Base-by-base conservation (phyloP, 2,797 vertebrate species). In the Coracias cyanogaster region DNA sequence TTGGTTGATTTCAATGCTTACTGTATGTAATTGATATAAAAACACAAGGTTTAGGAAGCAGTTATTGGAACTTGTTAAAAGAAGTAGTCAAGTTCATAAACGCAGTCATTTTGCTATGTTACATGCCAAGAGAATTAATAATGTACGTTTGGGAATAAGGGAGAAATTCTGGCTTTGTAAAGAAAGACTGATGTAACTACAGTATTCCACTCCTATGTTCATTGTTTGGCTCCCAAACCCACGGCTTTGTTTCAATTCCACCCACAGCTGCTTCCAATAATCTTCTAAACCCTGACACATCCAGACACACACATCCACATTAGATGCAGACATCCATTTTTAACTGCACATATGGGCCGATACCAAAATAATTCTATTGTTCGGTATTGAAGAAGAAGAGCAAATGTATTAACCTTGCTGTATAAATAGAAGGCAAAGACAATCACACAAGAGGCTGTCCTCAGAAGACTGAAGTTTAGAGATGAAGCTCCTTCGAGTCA, bases 41-140 rank as follows among this genome's bases (percentile, higher is more conserved):
- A 98, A 98, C 98, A 98, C 94, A 93, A 97, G 94, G 94, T 97
- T 98, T 98, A 98, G 97, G 98, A 98, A 98, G 97, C 98, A 97
- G 97, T 97, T 98, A 98, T 97, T 98, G 98, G 98, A 98, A 97
- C 98, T 98, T 98, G 98, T 98, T 98, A 98, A 98, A 98, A 98
- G 98, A 98, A 98, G 98, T 95, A 98, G 98, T 97, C 98, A 98
- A 98, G 97, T 98, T 97, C 96, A 97, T 97, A 98, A 98, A 98
- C 94, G 93, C 97, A 98, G 96, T 97, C 96, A 97, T 98, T 98
- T 97, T 94, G 90, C 97, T 97, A 81, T 37, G 89, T 91, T 98
- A 97, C 97, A 98, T 97, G 97, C 97, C 98, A 98, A 91, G 91
- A 97, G 96, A 98, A 98, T 98, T 98, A 98, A 98, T 98, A 98